phyloP scores from a whole-genome alignment of 2,797 vertebrate species.

The Sebastolobus alascanus region DNA sequence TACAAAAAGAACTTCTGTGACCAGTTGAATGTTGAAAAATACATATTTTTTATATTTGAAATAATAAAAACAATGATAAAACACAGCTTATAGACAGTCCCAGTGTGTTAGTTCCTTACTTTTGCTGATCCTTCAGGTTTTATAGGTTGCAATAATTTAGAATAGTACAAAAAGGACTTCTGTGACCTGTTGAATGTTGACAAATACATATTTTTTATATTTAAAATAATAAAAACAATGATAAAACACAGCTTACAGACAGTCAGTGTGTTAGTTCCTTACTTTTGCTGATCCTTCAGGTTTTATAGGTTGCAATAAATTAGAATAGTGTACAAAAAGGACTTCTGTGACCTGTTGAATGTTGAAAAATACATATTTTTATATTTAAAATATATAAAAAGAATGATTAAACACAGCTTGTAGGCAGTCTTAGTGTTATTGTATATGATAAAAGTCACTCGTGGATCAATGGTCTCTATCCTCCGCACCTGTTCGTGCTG shows the following conservation, averaged over 20 bases:
- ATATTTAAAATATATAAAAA: conserved; percentile 39
- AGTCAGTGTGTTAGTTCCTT: background rate
- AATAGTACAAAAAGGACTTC: too few relatives aligned
- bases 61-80: too few relatives aligned
- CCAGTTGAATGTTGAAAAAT: conserved; percentile 24
- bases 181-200: conserved; percentile 31
- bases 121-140: background rate
- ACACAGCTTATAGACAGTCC: too few relatives aligned
- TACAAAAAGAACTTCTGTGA: background rate
- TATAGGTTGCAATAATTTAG: background rate
- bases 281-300: too few relatives aligned
- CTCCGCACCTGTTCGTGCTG: background rate
- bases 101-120: background rate
- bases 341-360: too few relatives aligned
- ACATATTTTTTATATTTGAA: background rate
- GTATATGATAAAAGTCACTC: background rate
- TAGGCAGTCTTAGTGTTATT: background rate
- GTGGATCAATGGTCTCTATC: background rate
- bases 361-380: too few relatives aligned
- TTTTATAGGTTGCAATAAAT: too few relatives aligned
- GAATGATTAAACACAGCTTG: background rate
- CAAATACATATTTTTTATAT: background rate
- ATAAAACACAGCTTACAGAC: background rate
- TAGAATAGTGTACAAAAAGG: too few relatives aligned
- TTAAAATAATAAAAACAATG: background rate